phyloP scores from a whole-genome alignment of 2,888 invertebrate genomes.

The Trachelus iudaicus region DNA sequence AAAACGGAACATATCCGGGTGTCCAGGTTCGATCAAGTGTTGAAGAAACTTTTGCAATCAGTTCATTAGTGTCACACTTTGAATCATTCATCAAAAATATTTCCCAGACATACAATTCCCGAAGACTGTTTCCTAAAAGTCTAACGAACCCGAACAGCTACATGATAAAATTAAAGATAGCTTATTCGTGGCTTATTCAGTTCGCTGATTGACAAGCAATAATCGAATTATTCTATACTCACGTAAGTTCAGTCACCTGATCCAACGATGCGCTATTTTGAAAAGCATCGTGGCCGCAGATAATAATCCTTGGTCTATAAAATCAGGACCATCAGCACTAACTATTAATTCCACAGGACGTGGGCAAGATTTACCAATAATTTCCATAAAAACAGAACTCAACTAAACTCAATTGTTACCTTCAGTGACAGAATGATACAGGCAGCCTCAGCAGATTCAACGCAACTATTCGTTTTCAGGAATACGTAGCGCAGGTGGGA shows the following conservation, averaged over 20 bases:
- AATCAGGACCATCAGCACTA: conserved; percentile 49
- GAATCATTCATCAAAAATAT: conserved; percentile 58
- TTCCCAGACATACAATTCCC: conserved; percentile 58
- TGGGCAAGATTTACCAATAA: conserved; percentile 55
- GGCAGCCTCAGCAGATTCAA: conserved; percentile 29
- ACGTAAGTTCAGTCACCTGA: conserved; percentile 61
- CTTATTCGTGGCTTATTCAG: background rate
- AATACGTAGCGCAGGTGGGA: conserved; percentile 28
- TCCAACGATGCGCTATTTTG: conserved; percentile 52
- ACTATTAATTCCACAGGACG: conserved; percentile 56
- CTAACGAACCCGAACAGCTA: conserved; percentile 64
- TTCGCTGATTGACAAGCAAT: background rate
- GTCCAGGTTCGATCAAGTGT: conserved; percentile 57
- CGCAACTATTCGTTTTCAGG: conserved; percentile 29
- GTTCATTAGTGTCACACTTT: conserved; percentile 45
- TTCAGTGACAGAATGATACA: conserved; percentile 29
- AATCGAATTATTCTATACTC: conserved; percentile 14
- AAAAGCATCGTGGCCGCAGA: conserved; percentile 52
- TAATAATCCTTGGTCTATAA: conserved; percentile 50
- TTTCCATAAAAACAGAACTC: conserved; percentile 36
- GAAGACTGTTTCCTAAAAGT: conserved; percentile 63
- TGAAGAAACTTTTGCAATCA: conserved; percentile 50
- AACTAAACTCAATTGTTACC: conserved; percentile 1
- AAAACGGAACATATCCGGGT: conserved; percentile 60
- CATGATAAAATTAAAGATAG: conserved; percentile 1